Conservation (phyloP, 2,888 invertebrate species). For the Mactromeris polynyma region DNA sequence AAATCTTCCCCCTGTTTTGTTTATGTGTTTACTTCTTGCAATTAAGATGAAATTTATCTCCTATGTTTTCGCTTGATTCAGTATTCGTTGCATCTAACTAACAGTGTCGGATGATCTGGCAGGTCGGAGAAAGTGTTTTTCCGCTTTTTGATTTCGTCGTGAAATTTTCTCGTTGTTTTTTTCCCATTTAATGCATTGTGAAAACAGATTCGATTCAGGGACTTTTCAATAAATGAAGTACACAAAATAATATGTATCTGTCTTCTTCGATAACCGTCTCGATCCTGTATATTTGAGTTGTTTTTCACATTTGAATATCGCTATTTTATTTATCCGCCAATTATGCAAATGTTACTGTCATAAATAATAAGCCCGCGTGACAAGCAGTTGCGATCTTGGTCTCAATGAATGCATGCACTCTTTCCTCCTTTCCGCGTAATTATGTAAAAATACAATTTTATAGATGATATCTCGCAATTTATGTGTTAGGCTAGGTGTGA, state of each 20-base stretch:
- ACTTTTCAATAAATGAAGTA: not conserved
- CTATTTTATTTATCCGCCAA: conserved; percentile 50
- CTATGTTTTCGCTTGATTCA: too few species aligned
- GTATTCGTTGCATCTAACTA: too few species aligned
- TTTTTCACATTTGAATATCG: conserved; percentile 7
- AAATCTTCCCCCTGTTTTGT: not conserved
- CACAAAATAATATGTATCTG: not conserved
- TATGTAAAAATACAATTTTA: conserved; percentile 27
- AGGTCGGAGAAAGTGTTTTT: too few species aligned
- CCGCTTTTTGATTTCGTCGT: too few species aligned
- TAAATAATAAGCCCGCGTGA: conserved; percentile 57
- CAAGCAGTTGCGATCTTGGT: conserved; percentile 28
- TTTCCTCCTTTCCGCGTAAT: conserved; percentile 25
- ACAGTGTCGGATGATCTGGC: too few species aligned
- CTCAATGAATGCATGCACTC: conserved; percentile 14
- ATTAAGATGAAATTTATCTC: too few species aligned
- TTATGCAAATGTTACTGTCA: conserved; percentile 56
- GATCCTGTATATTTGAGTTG: not conserved
- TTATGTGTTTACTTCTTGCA: not conserved
- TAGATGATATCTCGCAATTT: conserved; percentile 59
- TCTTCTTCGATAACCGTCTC: not conserved
- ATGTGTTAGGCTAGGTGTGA: conserved; percentile 39
- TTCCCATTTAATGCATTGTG: not conserved
- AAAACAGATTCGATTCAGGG: not conserved
- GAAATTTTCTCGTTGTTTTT: too few species aligned